Conservation (phyloP, 2,113 vertebrate species). For the Cyanoderma ruficeps region DNA sequence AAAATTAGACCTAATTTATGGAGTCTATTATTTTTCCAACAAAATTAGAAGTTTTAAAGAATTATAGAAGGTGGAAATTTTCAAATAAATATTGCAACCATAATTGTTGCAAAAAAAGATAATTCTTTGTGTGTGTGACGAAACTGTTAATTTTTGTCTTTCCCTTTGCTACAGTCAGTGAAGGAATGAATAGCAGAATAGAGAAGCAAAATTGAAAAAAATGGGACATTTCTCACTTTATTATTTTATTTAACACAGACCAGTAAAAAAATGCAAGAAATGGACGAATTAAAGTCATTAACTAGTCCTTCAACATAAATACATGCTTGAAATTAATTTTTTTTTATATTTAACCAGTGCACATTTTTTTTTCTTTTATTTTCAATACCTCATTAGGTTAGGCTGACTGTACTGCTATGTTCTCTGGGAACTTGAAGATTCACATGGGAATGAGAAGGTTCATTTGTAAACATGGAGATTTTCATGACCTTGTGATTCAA, state of each 20-base stretch:
- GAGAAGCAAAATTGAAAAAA: background rate
- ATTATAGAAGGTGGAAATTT: background rate
- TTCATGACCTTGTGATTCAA: background rate
- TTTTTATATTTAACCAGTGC: background rate
- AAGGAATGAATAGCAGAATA: background rate
- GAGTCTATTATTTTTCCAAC: background rate
- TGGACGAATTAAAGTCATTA: background rate
- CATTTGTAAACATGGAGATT: background rate
- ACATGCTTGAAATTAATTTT: background rate
- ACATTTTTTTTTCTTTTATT: no score
- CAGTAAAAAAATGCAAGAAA: background rate
- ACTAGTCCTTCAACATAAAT: background rate
- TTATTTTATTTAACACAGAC: background rate
- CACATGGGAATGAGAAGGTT: background rate
- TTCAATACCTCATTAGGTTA: background rate
- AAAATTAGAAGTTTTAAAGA: background rate
- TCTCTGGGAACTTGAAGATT: background rate
- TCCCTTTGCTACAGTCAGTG: background rate
- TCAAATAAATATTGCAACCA: background rate
- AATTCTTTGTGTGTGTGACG: fast-evolving
- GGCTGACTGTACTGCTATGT: background rate
- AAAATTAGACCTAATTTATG: background rate
- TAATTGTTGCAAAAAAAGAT: background rate
- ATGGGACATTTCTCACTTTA: background rate
- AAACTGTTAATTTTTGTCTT: background rate